Conservation (phyloP, 2,888 invertebrate genomes). For the Aleiodes leptofemur region DNA sequence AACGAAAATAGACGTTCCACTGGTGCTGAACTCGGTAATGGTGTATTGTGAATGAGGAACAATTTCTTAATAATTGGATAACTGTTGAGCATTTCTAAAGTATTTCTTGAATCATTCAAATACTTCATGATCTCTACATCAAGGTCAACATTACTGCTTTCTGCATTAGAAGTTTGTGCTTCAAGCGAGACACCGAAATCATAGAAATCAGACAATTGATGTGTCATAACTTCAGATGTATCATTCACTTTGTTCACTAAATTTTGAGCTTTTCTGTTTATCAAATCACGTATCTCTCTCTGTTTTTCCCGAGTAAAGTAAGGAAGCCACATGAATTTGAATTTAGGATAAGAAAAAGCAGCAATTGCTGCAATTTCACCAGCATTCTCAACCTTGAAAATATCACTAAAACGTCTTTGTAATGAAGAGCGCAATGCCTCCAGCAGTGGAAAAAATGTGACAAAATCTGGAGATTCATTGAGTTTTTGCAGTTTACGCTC, state of each 20-base stretch:
- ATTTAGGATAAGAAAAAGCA: conserved; percentile 15
- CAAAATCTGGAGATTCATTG: neutral
- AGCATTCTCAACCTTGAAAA: conserved; percentile 3
- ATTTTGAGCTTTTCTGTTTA: neutral
- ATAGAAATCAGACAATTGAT: conserved; percentile 8
- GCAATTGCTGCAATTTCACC: conserved; percentile 15
- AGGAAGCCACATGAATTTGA: conserved; percentile 6
- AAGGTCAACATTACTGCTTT: conserved; percentile 5
- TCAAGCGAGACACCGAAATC: neutral
- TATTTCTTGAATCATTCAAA: neutral
- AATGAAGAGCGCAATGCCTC: neutral
- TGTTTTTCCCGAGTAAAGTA: neutral
- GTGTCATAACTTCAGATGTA: neutral
- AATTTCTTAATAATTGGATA: conserved; percentile 9
- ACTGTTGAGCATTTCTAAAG: neutral
- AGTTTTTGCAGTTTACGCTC: neutral
- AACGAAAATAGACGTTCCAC: conserved; percentile 16
- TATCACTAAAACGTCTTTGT: neutral
- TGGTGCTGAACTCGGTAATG: conserved; percentile 17
- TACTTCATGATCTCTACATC: conserved; percentile 7
- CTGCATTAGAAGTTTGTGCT: neutral
- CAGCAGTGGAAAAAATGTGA: neutral
- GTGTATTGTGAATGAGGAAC: conserved; percentile 2
- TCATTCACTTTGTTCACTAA: neutral
- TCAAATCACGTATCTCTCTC: neutral